Percentiles rank a stretch among this genome's conserved stretches.
Evolutionary conservation across 2,797 vertebrate species (phyloP).

Genomic region (Allochrocebus solatus): DNA sequence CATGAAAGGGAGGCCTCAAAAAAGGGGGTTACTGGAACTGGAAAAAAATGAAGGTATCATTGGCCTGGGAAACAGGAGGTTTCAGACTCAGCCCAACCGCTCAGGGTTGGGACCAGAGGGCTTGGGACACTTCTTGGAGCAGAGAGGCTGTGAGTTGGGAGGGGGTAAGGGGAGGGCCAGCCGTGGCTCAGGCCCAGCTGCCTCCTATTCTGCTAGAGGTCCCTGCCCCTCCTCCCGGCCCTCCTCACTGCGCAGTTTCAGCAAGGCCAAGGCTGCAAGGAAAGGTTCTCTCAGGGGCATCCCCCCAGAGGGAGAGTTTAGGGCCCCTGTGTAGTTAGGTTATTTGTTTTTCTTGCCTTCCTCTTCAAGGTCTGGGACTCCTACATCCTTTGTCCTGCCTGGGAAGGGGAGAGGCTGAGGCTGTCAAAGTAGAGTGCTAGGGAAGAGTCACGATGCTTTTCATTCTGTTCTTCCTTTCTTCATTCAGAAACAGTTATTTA

Average conservation of each 20-base stretch:
- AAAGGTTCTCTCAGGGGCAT: background rate
- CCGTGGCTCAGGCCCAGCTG: background rate
- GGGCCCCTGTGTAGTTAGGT: background rate
- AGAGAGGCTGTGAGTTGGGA: background rate
- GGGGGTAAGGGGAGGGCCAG: no score
- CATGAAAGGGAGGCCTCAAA: background rate
- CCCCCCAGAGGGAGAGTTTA: background rate
- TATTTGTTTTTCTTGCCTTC: background rate
- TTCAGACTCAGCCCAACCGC: background rate
- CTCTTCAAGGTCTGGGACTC: background rate
- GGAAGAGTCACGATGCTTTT: background rate
- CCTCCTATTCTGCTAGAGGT: background rate
- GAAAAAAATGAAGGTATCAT: background rate
- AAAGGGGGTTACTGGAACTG: background rate
- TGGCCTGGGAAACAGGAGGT: background rate
- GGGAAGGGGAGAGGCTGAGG: background rate
- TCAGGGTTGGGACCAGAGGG: background rate
- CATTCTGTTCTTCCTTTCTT: background rate
- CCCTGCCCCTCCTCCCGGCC: background rate
- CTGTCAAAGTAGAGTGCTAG: background rate
- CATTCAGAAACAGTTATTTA: background rate
- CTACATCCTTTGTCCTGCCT: background rate
- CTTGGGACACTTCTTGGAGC: background rate
- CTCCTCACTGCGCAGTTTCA: background rate
- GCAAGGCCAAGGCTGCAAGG: background rate